Conservation (phyloP, 2,113 vertebrate genomes). For the Neodon shergylaensis region DNA sequence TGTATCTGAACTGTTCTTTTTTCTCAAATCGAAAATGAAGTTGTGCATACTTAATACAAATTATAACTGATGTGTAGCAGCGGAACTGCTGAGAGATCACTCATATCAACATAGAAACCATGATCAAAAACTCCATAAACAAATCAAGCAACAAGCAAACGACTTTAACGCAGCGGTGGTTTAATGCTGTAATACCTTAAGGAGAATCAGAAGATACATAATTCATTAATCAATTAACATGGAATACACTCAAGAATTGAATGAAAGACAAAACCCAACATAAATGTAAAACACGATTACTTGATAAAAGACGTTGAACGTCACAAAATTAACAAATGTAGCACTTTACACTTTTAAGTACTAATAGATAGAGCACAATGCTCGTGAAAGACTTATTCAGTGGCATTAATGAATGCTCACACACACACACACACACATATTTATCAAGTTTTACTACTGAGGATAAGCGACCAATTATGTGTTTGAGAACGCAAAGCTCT, state of each 20-base stretch:
- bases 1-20: slow-evolving; percentile 1
- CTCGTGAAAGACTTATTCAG: background rate
- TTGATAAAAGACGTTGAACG: background rate
- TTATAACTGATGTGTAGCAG: background rate
- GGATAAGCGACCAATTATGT: background rate
- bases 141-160: slow-evolving; percentile 47
- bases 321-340: background rate
- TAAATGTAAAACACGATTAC: slow-evolving; percentile 34
- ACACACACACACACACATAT: background rate
- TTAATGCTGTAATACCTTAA: slow-evolving; percentile 8
- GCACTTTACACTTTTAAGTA: background rate
- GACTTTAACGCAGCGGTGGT: slow-evolving; percentile 31
- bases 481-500: background rate
- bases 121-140: slow-evolving; percentile 35
- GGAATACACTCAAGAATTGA: slow-evolving; percentile 33
- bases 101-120: slow-evolving; percentile 55
- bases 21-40: slow-evolving; percentile 6
- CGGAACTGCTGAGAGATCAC: slow-evolving; percentile 21
- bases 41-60: slow-evolving; percentile 10
- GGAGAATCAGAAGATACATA: slow-evolving; percentile 54
- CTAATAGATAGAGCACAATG: background rate
- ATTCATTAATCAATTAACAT: slow-evolving; percentile 51
- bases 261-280: background rate
- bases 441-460: background rate
- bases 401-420: background rate